A percentile compares a stretch with the other conserved stretches of the same genome.
Evolutionary conservation across 2,113 vertebrate genomes (phyloP).

Genomic region (Plecturocebus donacophilus): DNA sequence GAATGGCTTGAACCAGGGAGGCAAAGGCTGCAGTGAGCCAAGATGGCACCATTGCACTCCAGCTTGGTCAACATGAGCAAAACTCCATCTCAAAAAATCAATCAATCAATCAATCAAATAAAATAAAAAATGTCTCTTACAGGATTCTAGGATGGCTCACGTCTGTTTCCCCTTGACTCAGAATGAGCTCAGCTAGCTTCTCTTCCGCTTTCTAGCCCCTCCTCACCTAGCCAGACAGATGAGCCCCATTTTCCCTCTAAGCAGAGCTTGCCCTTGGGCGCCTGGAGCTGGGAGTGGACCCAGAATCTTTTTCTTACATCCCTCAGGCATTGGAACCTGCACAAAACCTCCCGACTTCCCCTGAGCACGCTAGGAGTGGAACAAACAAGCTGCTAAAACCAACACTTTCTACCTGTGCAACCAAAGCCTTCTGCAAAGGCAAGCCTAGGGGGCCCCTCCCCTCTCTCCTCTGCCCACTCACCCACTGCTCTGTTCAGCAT

Average conservation of each 20-base stretch:
- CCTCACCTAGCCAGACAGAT: background rate
- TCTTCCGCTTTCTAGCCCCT: background rate
- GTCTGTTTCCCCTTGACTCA: background rate
- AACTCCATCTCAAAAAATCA: too few species aligned
- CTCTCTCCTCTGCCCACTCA: too few species aligned
- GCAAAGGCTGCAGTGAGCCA: too few species aligned
- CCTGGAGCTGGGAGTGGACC: background rate
- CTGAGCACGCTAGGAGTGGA: background rate
- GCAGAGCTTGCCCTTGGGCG: background rate
- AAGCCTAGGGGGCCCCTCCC: fast-evolving
- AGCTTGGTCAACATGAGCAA: too few species aligned
- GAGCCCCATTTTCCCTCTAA: background rate
- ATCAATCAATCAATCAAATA: too few species aligned
- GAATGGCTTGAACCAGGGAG: too few species aligned
- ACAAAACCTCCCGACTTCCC: too few species aligned
- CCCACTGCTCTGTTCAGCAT: background rate
- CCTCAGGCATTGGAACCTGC: background rate
- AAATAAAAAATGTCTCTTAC: background rate
- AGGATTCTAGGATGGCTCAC: background rate
- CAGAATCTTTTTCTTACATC: background rate
- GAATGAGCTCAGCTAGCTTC: background rate
- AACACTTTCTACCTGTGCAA: background rate
- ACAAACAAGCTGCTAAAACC: background rate
- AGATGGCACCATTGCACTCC: too few species aligned
- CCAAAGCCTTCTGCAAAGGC: too few species aligned